A percentile compares a stretch with the other conserved stretches of the same genome.
Evolutionary conservation across 2,888 invertebrate species (phyloP).

Genomic region (Cheilosia scutellata): DNA sequence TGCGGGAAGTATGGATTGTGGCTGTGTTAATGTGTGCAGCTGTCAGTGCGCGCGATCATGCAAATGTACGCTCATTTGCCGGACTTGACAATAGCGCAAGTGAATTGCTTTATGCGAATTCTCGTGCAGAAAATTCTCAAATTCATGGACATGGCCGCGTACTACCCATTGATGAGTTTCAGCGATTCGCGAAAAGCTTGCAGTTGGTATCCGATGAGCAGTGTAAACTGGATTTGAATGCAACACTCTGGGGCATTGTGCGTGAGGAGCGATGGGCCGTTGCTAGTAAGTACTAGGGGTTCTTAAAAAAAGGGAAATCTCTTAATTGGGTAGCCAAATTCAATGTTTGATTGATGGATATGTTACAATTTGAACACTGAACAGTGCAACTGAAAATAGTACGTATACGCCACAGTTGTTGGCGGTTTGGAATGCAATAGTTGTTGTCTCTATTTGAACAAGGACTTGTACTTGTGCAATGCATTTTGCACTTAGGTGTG

Average conservation of each 20-base stretch:
- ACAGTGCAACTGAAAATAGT: background rate
- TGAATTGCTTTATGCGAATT: slow-evolving; percentile 30
- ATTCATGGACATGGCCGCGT: slow-evolving; percentile 30
- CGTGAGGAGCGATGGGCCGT: slow-evolving; percentile 79
- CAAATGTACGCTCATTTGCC: slow-evolving; percentile 54
- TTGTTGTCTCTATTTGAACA: too few species aligned
- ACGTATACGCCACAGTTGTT: slow-evolving; percentile 38
- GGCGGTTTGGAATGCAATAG: too few species aligned
- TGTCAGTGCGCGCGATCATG: slow-evolving; percentile 50
- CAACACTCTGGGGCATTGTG: slow-evolving; percentile 79
- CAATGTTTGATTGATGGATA: background rate
- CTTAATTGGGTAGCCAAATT: too few species aligned
- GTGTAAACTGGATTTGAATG: slow-evolving; percentile 80
- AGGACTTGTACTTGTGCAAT: too few species aligned
- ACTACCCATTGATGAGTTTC: slow-evolving; percentile 72
- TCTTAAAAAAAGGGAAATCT: background rate
- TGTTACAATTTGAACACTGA: background rate
- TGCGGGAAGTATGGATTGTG: slow-evolving; percentile 54
- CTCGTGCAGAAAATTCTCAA: slow-evolving; percentile 33
- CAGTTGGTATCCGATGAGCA: slow-evolving; percentile 74
- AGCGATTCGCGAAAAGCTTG: slow-evolving; percentile 77
- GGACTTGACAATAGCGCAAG: slow-evolving; percentile 54
- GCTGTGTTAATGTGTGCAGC: slow-evolving; percentile 44
- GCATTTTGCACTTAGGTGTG: too few species aligned
- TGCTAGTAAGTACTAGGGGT: slow-evolving; percentile 78